phyloP scores from a whole-genome alignment of 2,888 invertebrate species.

The Adineta ricciae region DNA sequence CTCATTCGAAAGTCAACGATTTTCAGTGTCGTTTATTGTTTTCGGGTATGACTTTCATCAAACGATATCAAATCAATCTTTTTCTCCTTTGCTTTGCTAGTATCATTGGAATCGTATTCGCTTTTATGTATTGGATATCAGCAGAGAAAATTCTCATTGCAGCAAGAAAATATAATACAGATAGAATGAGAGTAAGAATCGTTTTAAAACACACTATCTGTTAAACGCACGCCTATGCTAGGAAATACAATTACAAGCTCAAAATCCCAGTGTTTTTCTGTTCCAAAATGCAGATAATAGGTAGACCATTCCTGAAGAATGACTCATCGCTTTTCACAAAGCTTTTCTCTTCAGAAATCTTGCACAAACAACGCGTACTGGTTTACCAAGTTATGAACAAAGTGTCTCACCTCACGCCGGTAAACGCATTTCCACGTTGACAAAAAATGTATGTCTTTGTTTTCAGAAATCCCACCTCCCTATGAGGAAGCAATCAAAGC shows the following conservation, averaged over 20 bases:
- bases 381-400: slow-evolving; percentile 3
- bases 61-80: neutral
- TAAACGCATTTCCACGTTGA: neutral
- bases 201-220: neutral
- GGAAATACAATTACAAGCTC: neutral
- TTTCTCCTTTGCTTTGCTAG: neutral
- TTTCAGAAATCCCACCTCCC: neutral
- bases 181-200: neutral
- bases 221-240: neutral
- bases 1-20: neutral
- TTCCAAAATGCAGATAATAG: neutral
- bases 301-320: neutral
- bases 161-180: neutral
- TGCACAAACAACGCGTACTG: neutral
- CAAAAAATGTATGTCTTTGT: neutral
- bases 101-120: neutral
- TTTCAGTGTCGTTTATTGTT: slow-evolving; percentile 21
- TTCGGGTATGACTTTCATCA: neutral
- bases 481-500: neutral
- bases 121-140: slow-evolving; percentile 6
- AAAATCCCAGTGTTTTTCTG: neutral
- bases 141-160: neutral
- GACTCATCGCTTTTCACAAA: neutral
- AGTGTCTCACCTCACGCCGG: neutral
- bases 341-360: neutral